A percentile compares a stretch with the other conserved stretches of the same genome.
phyloP scores from a whole-genome alignment of 1,140 invertebrate species.

The Paracyclopina nana region DNA sequence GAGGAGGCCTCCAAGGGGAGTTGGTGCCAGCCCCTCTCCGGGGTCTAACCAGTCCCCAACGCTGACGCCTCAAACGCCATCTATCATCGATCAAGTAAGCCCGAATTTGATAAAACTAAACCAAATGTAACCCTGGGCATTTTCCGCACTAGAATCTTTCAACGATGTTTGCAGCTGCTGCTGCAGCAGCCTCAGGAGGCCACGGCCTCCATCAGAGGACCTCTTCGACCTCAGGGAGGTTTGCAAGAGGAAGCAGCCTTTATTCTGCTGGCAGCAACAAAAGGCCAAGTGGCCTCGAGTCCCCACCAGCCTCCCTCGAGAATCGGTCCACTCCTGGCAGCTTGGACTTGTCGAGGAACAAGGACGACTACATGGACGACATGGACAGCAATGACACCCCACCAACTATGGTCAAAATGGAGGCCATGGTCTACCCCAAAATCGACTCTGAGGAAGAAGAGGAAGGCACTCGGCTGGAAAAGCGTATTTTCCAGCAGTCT shows the following conservation, averaged over 20 bases:
- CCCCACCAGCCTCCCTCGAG: neutral
- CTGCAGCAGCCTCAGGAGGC: too few species aligned
- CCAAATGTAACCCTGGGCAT: too few species aligned
- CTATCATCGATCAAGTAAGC: neutral
- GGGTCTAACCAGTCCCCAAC: conserved; percentile 9
- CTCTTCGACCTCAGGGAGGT: too few species aligned
- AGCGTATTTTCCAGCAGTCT: too few species aligned
- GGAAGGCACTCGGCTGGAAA: too few species aligned
- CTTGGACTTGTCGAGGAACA: neutral
- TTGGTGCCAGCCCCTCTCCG: neutral
- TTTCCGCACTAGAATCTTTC: too few species aligned
- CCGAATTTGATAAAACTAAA: too few species aligned
- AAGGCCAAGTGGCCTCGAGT: neutral
- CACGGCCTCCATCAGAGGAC: too few species aligned
- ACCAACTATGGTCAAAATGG: neutral
- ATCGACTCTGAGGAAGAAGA: neutral
- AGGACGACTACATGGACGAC: neutral
- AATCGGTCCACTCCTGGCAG: neutral
- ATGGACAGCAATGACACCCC: neutral
- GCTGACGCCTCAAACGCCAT: neutral
- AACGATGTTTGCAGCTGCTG: too few species aligned
- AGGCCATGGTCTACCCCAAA: neutral
- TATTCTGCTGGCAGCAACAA: neutral
- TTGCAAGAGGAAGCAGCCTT: too few species aligned
- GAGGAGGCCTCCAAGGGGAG: conserved; percentile 48